Conservation (phyloP, 2,888 invertebrate genomes). For the Callimorpha dominula region DNA sequence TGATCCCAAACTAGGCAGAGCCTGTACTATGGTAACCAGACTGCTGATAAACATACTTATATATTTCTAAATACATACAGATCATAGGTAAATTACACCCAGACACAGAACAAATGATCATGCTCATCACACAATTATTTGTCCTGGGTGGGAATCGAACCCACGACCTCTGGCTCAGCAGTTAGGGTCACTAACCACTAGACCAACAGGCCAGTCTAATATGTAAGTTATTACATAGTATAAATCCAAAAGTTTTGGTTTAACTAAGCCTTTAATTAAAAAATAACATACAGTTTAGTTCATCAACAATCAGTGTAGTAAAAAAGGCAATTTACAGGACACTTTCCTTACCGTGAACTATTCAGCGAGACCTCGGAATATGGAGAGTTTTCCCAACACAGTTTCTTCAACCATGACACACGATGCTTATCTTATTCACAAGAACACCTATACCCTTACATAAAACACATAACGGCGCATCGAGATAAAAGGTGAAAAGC, state of each 20-base stretch:
- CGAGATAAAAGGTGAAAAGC: conserved; percentile 42
- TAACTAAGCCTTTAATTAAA: not conserved
- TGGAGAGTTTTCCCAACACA: conserved; percentile 15
- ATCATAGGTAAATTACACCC: too few species aligned
- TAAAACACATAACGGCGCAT: conserved; percentile 45
- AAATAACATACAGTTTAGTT: not conserved
- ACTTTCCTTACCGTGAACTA: not conserved
- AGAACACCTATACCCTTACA: conserved; percentile 39
- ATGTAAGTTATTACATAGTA: not conserved
- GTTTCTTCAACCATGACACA: conserved; percentile 23
- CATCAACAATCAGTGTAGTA: not conserved
- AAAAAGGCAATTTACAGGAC: not conserved
- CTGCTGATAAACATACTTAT: too few species aligned
- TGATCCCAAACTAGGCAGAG: too few species aligned
- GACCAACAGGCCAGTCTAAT: too few species aligned
- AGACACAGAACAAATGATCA: too few species aligned
- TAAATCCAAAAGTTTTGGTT: not conserved
- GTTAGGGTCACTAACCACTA: too few species aligned
- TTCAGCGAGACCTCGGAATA: not conserved
- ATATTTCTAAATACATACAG: too few species aligned
- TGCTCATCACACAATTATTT: too few species aligned
- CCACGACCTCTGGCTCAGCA: too few species aligned
- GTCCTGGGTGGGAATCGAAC: too few species aligned
- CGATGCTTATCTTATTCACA: conserved; percentile 39
- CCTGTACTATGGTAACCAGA: too few species aligned